Base-by-base conservation (phyloP, 2,888 invertebrate genomes). In the Eupeodes luniger region DNA sequence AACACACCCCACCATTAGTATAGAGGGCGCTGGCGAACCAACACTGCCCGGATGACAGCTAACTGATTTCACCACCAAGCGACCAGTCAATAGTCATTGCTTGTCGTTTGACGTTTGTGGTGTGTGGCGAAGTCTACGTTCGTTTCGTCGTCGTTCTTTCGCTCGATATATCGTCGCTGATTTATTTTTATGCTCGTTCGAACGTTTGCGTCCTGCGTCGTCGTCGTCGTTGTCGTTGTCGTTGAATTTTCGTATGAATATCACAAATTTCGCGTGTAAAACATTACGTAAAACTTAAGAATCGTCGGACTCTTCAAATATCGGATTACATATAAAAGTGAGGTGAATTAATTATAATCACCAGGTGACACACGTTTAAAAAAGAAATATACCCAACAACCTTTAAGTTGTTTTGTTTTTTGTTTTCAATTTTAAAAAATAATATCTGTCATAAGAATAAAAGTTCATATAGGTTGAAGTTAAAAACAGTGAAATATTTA, bases 41-140 rank as follows among this genome's bases (percentile, higher is more conserved):
- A 55, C 77, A 74, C 10, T 76, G 16, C 77, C 55, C 75, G 67
- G 64, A 88, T 85, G 88, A 85, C 88, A 88, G 88, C 85, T 85
- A 61, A 36, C 14, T 72, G 85, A 64, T 78, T 75, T 78, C 64
- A 81, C 85, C 78, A 81, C 78, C 85, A 51, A 51, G 51, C 88
- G 78, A 69, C 67, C 88, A 88, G 88, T 88, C 88, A 88, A 85
- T 85, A 88, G 88, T 88, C 88, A 88, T 88, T 85, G 88, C 81
- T 78, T 88, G 85, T 88, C 88, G 85, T 88, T 81, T 88, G 84
- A 84, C 88, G 88, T 88, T 88, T 88, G 88, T 88, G 88, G 88
- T 85, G 88, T 85, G 88, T 88, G 88, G 85, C 81, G 88, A 78
- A 78, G 72, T 81, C 44, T 85, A 67, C 77, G 88, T 88, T 83